phyloP scores from a whole-genome alignment of 2,888 invertebrate species.

The Archips crataeganus region DNA sequence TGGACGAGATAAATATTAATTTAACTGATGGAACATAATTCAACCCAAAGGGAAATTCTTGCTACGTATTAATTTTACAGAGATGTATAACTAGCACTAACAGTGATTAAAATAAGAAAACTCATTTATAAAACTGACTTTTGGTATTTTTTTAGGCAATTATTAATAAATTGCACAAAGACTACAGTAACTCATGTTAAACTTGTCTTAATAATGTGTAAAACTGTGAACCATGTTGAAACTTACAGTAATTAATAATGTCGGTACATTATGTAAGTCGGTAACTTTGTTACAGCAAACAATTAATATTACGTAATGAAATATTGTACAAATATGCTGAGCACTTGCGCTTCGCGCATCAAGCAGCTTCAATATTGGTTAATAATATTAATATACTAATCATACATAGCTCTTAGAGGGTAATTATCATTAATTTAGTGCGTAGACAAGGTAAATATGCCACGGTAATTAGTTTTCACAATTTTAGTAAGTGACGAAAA shows the following conservation, averaged over 20 bases:
- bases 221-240: background rate
- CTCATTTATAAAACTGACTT: background rate
- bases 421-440: conserved; percentile 50
- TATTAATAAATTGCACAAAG: too few species aligned
- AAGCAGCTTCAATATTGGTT: conserved; percentile 58
- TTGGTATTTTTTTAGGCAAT: too few species aligned
- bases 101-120: background rate
- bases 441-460: background rate
- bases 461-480: background rate
- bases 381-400: conserved; percentile 60
- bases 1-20: background rate
- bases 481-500: background rate
- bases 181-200: background rate
- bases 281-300: conserved; percentile 31
- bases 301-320: conserved; percentile 49
- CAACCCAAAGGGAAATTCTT: background rate
- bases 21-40: background rate
- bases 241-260: background rate
- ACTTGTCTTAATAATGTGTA: background rate
- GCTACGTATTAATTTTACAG: background rate
- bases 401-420: conserved; percentile 52
- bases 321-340: conserved; percentile 59
- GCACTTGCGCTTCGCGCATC: conserved; percentile 55
- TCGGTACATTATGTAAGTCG: background rate
- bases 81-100: background rate